Evolutionary conservation across 2,113 vertebrate species (phyloP).

Genomic region (Dipodomys merriami): DNA sequence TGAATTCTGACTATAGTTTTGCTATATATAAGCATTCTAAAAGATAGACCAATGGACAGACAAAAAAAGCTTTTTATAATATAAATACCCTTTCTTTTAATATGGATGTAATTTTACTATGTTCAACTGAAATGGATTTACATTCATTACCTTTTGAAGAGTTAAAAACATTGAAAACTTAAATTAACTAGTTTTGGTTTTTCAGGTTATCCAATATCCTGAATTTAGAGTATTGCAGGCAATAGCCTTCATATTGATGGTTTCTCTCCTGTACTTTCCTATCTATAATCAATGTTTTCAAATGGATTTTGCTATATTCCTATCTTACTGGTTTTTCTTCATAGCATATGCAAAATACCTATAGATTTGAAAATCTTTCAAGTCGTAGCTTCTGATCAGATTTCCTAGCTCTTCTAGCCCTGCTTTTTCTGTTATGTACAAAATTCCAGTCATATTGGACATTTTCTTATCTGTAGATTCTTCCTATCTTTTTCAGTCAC

Average conservation of each 20-base stretch:
- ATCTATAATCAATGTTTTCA: not conserved
- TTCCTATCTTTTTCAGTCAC: conserved; percentile 7
- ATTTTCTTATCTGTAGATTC: not conserved
- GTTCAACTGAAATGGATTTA: not conserved
- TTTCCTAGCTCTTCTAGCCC: not conserved
- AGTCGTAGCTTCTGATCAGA: not conserved
- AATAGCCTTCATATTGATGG: not conserved
- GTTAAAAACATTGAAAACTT: not conserved
- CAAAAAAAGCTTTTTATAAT: not conserved
- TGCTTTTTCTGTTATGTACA: not conserved
- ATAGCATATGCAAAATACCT: too few relatives aligned
- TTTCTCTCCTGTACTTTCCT: not conserved
- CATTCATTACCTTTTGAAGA: conserved; percentile 11
- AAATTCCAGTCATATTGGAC: not conserved
- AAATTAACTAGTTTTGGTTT: conserved; percentile 9
- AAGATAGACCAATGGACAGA: not conserved
- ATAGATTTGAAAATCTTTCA: not conserved
- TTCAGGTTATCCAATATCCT: conserved; percentile 2
- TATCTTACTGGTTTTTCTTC: not conserved
- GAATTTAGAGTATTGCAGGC: not conserved
- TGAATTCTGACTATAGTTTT: conserved; percentile 24
- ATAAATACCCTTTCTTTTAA: conserved; percentile 33
- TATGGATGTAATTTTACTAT: not conserved
- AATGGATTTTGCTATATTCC: not conserved
- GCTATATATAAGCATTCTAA: not conserved